Conservation (phyloP, 2,797 vertebrate species). For the Danio choprae region DNA sequence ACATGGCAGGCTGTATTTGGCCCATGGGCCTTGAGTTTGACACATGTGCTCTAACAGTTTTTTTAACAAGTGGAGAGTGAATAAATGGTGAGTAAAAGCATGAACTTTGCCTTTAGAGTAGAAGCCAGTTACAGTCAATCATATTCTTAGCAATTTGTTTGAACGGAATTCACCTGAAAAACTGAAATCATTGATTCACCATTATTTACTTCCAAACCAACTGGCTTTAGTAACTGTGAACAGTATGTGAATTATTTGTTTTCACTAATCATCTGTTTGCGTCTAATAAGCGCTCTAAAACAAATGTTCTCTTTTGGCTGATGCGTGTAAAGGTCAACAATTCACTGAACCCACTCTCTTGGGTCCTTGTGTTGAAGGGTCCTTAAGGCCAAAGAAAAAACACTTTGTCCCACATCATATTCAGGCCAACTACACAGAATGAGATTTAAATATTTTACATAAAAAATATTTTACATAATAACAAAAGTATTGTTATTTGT, state of each 20-base stretch:
- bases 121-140: neutral
- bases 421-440: neutral
- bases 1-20: no score
- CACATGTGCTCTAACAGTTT: no score
- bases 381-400: slow-evolving; percentile 14
- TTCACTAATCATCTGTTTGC: slow-evolving; percentile 1
- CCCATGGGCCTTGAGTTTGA: no score
- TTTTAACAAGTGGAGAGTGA: no score
- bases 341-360: slow-evolving; percentile 14
- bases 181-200: neutral
- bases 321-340: slow-evolving; percentile 30
- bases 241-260: slow-evolving; percentile 1
- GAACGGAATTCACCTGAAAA: neutral
- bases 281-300: slow-evolving; percentile 10
- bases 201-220: neutral
- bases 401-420: slow-evolving; percentile 16
- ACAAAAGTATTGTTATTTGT: neutral
- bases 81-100: no score
- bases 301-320: slow-evolving; percentile 10
- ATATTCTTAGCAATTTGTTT: neutral
- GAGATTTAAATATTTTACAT: neutral
- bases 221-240: neutral
- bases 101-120: neutral
- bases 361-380: slow-evolving; percentile 16
- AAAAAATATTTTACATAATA: neutral